Base-by-base conservation (phyloP, 2,888 invertebrate species). In the Drosophila stalkeri region DNA sequence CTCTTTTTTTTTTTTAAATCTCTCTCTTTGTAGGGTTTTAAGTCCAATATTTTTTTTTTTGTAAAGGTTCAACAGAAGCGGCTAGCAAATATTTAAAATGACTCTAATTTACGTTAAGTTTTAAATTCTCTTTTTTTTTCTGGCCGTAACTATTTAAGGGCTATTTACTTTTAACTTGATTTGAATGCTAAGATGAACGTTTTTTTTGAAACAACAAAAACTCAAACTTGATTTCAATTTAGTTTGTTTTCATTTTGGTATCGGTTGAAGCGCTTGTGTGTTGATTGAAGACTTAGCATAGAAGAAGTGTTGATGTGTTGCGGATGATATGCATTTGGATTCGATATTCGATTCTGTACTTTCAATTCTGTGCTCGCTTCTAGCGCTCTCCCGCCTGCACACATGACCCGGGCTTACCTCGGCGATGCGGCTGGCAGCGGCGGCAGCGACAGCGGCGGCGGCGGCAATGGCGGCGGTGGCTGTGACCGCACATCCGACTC, bases 231-330 rank as follows among this genome's bases (percentile, higher is more conserved):
- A 20, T 68, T 46, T 44, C 47, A 39, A 39, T 39, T 56, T 56
- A 31, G 14, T 20, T 20, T 20, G 12, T 20, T 7, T 46, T 46
- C 23, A 5, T 23, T n/a, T 56, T 54, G 33, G 33, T 31, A 31
- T 3, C 16, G 37, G 62, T 47, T 16, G 33, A 23, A 20, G 72
- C 54, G 63, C 64, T 72, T 73, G 47, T 73, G 47, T 81, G 92
- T 91, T 92, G 91, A 91, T 90, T 91, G 92, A 86, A 92, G 92
- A 91, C 85, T 84, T 88, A 82, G 84, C 83, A 77, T 77, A 80
- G 72, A 72, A 80, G 72, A 72, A 59, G 81, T 76, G 74, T 79
- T 86, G 82, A 77, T 75, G 81, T 89, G 84, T 81, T 83, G 85
- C 81, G 80, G 78, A 69, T 80, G 80, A 80, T 79, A 76, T 83